Base-by-base conservation (phyloP, 2,113 vertebrate species). In the Onychorhynchus coronatus region DNA sequence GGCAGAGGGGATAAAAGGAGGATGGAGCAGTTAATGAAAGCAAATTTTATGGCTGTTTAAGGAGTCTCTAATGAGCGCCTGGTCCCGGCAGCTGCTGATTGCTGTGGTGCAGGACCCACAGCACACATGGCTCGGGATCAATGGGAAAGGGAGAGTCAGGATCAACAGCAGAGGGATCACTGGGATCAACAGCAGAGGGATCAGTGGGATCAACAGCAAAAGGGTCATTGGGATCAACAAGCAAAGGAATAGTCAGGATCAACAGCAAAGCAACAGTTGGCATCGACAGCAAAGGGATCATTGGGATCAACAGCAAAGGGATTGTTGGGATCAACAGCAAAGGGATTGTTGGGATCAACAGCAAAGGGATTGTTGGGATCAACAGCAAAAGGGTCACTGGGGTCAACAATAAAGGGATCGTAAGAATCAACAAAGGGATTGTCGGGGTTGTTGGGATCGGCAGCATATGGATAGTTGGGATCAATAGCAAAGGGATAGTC, bases 281-380 rank as follows among this genome's bases (percentile, higher is more conserved):
- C 28, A 12, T 55, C 31, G 21, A 53, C 28, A 53, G 52, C 9
- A 19, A 30, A 31, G 15, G 53, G 53, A 21, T 56, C 7, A 21
- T 3, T 13, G 19, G 53, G 31, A 21, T 56, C 19, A 33, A 33
- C 30, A 56, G 31, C 19, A 56, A 12, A 56, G 55, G 31, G 9
- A 56, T 22, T 4, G 0, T 2, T 14, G 7, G 58, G 46, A 41
- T 49, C 14, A 0, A 2, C 5, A 44, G 31, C 3, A 25, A 1
- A 25, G 11, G 23, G 49, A 2, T 46, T 5, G 0, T 8, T n/a
- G 10, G 31, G 31, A 46, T 33, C 17, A 0, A 6, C 3, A 41
- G 37, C 13, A 21, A 1, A 13, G 42, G 35, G 30, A 3, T 23
- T 3, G 0, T 2, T 1, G 2, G 55, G 53, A 70, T 82, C 18